These are phyloP conservation scores for Spea bombifrons DNA, from an alignment of 2,113 vertebrate genomes.

Conservation along the genomic window DNA sequence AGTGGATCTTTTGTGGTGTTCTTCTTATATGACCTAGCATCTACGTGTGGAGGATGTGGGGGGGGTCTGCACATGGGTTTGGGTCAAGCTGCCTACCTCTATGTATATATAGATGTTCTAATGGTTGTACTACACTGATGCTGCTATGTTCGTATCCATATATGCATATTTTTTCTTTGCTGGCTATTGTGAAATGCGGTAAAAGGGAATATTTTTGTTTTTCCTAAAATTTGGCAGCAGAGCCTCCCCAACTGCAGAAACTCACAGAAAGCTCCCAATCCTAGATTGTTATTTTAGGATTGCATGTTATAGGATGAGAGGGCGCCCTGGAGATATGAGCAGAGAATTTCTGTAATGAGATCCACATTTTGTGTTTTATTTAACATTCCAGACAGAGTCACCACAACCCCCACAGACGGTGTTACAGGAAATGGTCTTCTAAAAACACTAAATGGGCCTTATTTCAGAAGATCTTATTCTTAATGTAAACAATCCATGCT, in stretches of 20 bases:
- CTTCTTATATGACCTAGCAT: too few species aligned
- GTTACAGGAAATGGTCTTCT: not conserved
- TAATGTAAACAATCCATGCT: too few species aligned
- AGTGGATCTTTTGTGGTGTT: too few species aligned
- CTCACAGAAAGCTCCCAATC: not conserved
- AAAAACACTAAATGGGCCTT: not conserved
- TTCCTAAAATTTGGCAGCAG: not conserved
- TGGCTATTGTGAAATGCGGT: too few species aligned
- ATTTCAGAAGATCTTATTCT: not conserved
- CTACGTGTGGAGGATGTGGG: too few species aligned
- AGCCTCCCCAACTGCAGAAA: not conserved
- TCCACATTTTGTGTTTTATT: conserved; percentile 48
- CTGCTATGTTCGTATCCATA: too few species aligned
- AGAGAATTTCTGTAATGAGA: conserved; percentile 28
- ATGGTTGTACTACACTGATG: too few species aligned
- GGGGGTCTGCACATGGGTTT: too few species aligned
- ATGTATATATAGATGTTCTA: too few species aligned
- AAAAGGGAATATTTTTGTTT: not conserved
- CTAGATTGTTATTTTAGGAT: conserved; percentile 31
- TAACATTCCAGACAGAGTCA: conserved; percentile 14
- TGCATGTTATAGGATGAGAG: conserved; percentile 10
- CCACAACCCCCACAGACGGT: not conserved
- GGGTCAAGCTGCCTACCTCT: too few species aligned
- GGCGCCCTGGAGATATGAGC: not conserved
- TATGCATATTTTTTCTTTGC: too few species aligned